Percentiles rank a stretch among this genome's conserved stretches.
Evolutionary conservation across 2,113 vertebrate species (phyloP).

Genomic region (Cinclus cinclus): DNA sequence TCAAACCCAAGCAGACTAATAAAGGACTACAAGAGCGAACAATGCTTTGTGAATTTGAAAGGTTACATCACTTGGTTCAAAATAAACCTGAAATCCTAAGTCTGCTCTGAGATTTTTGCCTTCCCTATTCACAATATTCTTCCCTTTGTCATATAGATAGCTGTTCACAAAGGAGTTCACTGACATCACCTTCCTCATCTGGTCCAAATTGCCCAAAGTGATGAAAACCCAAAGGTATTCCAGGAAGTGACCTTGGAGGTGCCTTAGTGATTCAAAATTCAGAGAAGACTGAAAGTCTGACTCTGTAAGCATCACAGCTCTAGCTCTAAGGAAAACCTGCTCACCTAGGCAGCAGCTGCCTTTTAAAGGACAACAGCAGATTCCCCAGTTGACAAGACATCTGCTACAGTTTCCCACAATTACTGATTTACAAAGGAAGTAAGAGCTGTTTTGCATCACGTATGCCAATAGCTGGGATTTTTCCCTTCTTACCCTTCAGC

Average conservation of each 20-base stretch:
- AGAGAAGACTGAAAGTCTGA: neutral
- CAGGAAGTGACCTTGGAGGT: slow-evolving; percentile 34
- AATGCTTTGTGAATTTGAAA: neutral
- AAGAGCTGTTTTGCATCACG: neutral
- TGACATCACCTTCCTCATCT: neutral
- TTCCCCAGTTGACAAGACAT: neutral
- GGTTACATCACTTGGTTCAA: neutral
- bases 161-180: neutral
- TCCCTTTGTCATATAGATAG: neutral
- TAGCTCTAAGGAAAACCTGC: neutral
- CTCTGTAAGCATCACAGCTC: neutral
- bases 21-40: neutral
- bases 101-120: neutral
- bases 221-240: slow-evolving; percentile 5
- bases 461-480: slow-evolving; percentile 2
- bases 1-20: neutral
- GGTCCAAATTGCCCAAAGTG: slow-evolving; percentile 23
- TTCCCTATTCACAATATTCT: neutral
- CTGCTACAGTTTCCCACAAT: neutral
- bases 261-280: neutral
- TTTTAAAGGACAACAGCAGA: slow-evolving; percentile 6
- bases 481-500: neutral
- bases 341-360: slow-evolving; percentile 1
- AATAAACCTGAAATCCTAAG: neutral
- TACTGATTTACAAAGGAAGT: neutral